Evolutionary conservation across 2,888 invertebrate genomes (phyloP).

Genomic region (Andrena flavipes): DNA sequence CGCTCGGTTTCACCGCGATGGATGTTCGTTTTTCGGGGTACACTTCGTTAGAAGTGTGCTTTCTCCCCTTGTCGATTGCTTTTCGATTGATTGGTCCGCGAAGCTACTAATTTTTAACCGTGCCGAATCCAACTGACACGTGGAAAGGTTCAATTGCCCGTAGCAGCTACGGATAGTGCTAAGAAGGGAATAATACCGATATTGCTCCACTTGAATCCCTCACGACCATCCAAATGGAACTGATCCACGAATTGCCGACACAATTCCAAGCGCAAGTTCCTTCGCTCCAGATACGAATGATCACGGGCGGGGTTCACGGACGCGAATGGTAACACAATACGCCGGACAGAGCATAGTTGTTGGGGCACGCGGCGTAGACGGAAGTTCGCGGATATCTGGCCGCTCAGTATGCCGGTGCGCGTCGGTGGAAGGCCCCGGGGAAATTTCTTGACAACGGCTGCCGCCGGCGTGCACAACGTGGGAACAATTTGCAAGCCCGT

Average conservation of each 20-base stretch:
- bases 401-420: constrained; percentile 72
- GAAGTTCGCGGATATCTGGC: constrained; percentile 53
- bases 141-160: no score
- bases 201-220: not conserved
- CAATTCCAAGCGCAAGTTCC: not conserved
- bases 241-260: not conserved
- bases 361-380: constrained; percentile 35
- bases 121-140: not conserved
- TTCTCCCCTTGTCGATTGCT: constrained; percentile 17
- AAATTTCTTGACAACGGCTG: constrained; percentile 76
- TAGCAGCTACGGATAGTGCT: no score
- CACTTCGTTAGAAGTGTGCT: constrained; percentile 27
- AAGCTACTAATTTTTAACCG: constrained; percentile 43
- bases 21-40: constrained; percentile 47
- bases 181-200: no score
- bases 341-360: constrained; percentile 36
- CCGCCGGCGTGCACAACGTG: constrained; percentile 66
- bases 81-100: constrained; percentile 38
- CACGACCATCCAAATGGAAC: not conserved
- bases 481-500: constrained; percentile 81
- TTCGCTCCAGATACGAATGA: not conserved
- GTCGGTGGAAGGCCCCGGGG: constrained; percentile 72
- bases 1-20: constrained; percentile 34
- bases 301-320: not conserved
- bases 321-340: constrained; percentile 39